These are phyloP conservation scores for Channa argus DNA, from an alignment of 2,113 vertebrate genomes.

Conservation along the genomic window DNA sequence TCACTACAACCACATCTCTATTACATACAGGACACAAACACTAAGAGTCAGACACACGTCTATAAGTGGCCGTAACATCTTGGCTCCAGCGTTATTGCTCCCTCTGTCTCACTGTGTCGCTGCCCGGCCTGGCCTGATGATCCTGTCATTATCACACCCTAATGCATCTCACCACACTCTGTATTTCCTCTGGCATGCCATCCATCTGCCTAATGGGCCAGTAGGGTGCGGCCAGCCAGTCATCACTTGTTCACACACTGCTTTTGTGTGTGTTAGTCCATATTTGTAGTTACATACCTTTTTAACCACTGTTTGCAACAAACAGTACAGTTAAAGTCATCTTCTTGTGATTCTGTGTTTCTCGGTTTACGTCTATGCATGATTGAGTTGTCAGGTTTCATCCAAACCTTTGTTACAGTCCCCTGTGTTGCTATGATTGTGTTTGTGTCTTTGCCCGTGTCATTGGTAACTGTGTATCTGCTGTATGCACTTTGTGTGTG, in stretches of 20 bases:
- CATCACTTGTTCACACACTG: constrained; percentile 49
- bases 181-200: constrained; percentile 67
- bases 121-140: constrained; percentile 40
- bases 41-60: neutral
- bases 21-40: neutral
- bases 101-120: constrained; percentile 26
- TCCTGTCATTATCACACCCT: constrained; percentile 72
- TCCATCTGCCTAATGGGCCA: constrained; percentile 78
- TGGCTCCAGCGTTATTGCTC: constrained; percentile 46
- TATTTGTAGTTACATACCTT: constrained; percentile 17
- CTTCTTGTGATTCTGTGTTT: constrained; percentile 19
- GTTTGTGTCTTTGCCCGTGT: constrained; percentile 13
- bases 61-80: constrained; percentile 21
- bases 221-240: constrained; percentile 64
- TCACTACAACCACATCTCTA: neutral
- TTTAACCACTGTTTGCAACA: neutral
- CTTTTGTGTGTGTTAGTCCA: constrained; percentile 42
- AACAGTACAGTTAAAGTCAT: neutral
- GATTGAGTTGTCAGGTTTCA: neutral
- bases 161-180: constrained; percentile 76
- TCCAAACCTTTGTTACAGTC: neutral
- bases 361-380: neutral
- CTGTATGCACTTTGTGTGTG: neutral
- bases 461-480: constrained; percentile 6
- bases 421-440: neutral